phyloP scores from a whole-genome alignment of 2,797 vertebrate species.

The Hoplostethus atlanticus region DNA sequence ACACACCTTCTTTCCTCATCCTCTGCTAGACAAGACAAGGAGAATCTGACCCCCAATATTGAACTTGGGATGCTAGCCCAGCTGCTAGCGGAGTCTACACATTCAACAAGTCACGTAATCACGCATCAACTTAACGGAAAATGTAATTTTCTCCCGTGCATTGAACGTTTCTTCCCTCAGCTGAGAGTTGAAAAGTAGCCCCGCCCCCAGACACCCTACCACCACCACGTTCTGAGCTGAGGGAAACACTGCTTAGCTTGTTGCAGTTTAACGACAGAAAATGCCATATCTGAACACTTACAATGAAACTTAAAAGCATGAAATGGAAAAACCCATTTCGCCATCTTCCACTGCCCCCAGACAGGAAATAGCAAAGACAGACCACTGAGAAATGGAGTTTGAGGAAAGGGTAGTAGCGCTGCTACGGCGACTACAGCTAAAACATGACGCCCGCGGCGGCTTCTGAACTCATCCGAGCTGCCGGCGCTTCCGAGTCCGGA shows the following conservation, averaged over 20 bases:
- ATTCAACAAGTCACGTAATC: no score
- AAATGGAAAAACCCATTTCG: conserved; percentile 41
- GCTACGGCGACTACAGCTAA: conserved; percentile 17
- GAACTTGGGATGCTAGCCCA: no score
- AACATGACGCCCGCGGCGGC: conserved; percentile 2
- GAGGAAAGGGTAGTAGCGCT: conserved; percentile 16
- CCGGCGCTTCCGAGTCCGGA: conserved; percentile 34
- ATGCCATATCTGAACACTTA: conserved; percentile 53
- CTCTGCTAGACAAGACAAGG: no score
- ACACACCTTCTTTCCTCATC: no score
- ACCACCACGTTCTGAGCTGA: no score
- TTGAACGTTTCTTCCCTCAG: no score
- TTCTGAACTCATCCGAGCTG: conserved; percentile 51
- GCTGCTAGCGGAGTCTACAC: no score
- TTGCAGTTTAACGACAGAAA: conserved; percentile 71
- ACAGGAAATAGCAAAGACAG: conserved; percentile 46
- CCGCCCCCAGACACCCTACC: no score
- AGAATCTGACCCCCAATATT: no score
- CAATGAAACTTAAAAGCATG: conserved; percentile 49
- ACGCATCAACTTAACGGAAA: no score
- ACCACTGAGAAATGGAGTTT: conserved; percentile 26
- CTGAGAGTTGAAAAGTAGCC: no score
- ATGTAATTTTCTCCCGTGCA: no score
- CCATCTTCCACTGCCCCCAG: conserved; percentile 19
- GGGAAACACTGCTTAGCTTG: conserved; percentile 39